A percentile compares a stretch with the other conserved stretches of the same genome.
Evolutionary conservation across 2,797 vertebrate species (phyloP).

Genomic region (Sparidentex hasta): DNA sequence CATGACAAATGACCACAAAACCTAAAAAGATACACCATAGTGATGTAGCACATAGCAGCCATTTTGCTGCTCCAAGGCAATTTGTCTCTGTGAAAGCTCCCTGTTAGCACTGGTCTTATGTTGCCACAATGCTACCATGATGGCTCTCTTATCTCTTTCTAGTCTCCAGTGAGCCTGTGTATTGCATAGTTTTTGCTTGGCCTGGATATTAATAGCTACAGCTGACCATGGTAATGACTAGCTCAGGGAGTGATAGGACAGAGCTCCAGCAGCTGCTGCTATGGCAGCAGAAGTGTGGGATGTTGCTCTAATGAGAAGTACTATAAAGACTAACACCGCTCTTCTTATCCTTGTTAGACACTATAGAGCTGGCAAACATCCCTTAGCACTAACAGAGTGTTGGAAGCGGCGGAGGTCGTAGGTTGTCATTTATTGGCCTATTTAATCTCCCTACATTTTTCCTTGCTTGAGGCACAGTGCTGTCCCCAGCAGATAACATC

Average conservation of each 20-base stretch:
- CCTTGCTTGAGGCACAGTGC: constrained; percentile 55
- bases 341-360: constrained; percentile 56
- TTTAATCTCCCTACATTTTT: constrained; percentile 78
- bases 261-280: constrained; percentile 50
- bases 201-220: constrained; percentile 64
- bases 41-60: constrained; percentile 39
- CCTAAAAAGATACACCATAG: constrained; percentile 53
- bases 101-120: constrained; percentile 58
- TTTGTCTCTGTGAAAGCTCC: constrained; percentile 69
- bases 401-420: constrained; percentile 42
- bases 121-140: constrained; percentile 61
- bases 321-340: constrained; percentile 51
- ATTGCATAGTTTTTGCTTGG: constrained; percentile 48
- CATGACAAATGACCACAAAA: constrained; percentile 50
- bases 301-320: constrained; percentile 70
- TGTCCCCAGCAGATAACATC: constrained; percentile 72
- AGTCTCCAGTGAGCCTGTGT: constrained; percentile 47
- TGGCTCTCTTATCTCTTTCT: constrained; percentile 66
- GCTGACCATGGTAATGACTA: constrained; percentile 62
- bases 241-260: constrained; percentile 54
- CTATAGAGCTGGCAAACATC: constrained; percentile 47
- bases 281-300: constrained; percentile 31
- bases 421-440: constrained; percentile 76
- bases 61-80: constrained; percentile 46
- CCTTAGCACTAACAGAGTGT: constrained; percentile 61